Evolutionary conservation across 1,140 invertebrate species (phyloP).

Genomic region (Listronotus oregonensis): DNA sequence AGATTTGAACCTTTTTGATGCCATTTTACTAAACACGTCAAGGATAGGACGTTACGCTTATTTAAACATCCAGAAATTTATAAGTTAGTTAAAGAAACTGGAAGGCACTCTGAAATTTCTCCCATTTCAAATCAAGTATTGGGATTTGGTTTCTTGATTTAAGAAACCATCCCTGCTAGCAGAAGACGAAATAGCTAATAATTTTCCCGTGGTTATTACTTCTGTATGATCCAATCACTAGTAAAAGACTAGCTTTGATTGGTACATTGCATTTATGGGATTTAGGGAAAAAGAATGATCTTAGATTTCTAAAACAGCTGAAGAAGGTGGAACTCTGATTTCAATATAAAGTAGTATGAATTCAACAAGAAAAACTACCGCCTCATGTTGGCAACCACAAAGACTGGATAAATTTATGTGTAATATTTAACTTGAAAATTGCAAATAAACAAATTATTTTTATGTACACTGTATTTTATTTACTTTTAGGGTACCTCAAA

Average conservation of each 20-base stretch:
- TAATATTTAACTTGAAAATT: background rate
- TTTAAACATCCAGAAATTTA: constrained; percentile 75
- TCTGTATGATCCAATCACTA: constrained; percentile 83
- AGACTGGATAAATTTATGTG: constrained; percentile 50
- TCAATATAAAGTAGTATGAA: constrained; percentile 68
- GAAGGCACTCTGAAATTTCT: constrained; percentile 80
- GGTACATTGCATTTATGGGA: constrained; percentile 81
- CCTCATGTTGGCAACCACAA: constrained; percentile 45
- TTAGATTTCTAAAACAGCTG: constrained; percentile 78
- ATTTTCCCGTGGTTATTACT: constrained; percentile 64
- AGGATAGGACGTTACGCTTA: constrained; percentile 69
- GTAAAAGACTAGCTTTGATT: constrained; percentile 79
- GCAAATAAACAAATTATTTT: too few species aligned
- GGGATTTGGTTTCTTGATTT: constrained; percentile 67
- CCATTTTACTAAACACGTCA: constrained; percentile 70
- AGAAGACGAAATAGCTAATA: constrained; percentile 66
- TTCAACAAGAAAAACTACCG: constrained; percentile 45
- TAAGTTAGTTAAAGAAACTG: constrained; percentile 63
- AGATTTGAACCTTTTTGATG: constrained; percentile 72
- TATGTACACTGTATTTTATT: too few species aligned
- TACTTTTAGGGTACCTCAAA: too few species aligned
- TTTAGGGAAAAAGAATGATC: constrained; percentile 69
- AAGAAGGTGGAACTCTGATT: constrained; percentile 76
- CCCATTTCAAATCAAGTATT: constrained; percentile 79
- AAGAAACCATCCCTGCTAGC: constrained; percentile 79